Conservation (phyloP, 2,113 vertebrate species). For the Anolis sagrei region DNA sequence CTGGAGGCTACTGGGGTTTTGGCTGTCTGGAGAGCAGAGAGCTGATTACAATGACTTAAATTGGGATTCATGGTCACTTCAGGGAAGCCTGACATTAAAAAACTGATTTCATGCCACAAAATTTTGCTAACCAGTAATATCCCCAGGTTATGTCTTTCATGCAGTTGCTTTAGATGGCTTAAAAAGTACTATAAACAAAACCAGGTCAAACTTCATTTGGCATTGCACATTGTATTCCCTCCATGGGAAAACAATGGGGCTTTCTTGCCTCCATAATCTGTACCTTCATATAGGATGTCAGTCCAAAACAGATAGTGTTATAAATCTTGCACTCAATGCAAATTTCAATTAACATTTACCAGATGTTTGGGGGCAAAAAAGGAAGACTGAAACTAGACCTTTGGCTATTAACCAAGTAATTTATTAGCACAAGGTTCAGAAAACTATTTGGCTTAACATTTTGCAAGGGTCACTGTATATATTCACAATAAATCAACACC, state of each 20-base stretch:
- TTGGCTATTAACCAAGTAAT: slow-evolving; percentile 60
- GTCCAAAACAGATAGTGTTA: slow-evolving; percentile 13
- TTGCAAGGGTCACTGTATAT: slow-evolving; percentile 39
- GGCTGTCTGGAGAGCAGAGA: not conserved
- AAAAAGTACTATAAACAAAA: not conserved
- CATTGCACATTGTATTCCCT: not conserved
- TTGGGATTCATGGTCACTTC: slow-evolving; percentile 50
- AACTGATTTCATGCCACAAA: slow-evolving; percentile 22
- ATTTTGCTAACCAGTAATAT: slow-evolving; percentile 57
- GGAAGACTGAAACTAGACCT: not conserved
- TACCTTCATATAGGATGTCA: slow-evolving; percentile 20
- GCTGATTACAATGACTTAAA: not conserved
- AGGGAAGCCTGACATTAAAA: slow-evolving; percentile 60
- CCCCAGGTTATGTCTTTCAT: slow-evolving; percentile 51
- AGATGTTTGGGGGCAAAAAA: slow-evolving; percentile 52
- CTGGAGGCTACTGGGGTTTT: not conserved
- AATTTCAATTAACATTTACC: slow-evolving; percentile 40
- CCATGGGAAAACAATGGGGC: not conserved
- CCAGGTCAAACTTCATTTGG: not conserved
- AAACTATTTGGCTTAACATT: slow-evolving; percentile 50
- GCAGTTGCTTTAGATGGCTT: slow-evolving; percentile 51
- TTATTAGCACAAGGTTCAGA: slow-evolving; percentile 54
- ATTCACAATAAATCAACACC: slow-evolving; percentile 58
- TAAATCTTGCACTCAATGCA: slow-evolving; percentile 11
- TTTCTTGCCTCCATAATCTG: slow-evolving; percentile 1